Evolutionary conservation across 2,113 vertebrate species (phyloP), one percentile per base, ranked within the genome.

Genomic region (Corythoichthys intestinalis): DNA sequence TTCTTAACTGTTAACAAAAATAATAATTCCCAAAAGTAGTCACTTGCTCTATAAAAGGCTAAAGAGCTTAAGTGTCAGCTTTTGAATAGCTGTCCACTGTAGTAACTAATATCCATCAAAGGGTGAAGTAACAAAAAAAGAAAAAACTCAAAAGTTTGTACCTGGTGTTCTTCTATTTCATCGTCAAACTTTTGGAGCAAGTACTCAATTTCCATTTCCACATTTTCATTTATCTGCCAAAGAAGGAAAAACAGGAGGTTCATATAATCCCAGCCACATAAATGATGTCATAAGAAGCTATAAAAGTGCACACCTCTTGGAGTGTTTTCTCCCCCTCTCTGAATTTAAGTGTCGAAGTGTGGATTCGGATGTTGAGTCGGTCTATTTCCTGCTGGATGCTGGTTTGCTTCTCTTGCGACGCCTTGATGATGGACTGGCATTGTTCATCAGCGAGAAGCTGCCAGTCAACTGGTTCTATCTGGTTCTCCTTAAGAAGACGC

Each of bases 121-220:
- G 41, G 41, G 41, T 44, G 6, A 44, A 44, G 41, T 44, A 44
- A n/a, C 17, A 46, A 46, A 63, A 11, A 63, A 39, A 47, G 4
- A 60, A 14, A 10, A 9, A 8, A 38, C 15, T 48, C 28, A 3
- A 41, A 38, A 44, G 34, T 71, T 69, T 72, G 4, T 94, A 98
- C 96, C 94, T 98, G 94, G 56, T 91, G 93, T 77, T 93, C 89
- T 71, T 71, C 57, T 81, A 98, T 94, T 72, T 95, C 88, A 0
- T 3, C 48, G 11, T 98, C 93, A 0, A 97, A 98, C 61, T 89
- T 93, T 84, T 93, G 89, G 66, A 96, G 85, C 93, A 94, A 92
- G 77, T 93, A 90, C 71, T 93, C 87, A 11, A 94, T 93, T 81
- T 95, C 92, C 0, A 5, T 87, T 77, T 94, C 94, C 44, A 90